Evolutionary conservation across 2,113 vertebrate genomes (phyloP).

Genomic region (Raja brachyura): DNA sequence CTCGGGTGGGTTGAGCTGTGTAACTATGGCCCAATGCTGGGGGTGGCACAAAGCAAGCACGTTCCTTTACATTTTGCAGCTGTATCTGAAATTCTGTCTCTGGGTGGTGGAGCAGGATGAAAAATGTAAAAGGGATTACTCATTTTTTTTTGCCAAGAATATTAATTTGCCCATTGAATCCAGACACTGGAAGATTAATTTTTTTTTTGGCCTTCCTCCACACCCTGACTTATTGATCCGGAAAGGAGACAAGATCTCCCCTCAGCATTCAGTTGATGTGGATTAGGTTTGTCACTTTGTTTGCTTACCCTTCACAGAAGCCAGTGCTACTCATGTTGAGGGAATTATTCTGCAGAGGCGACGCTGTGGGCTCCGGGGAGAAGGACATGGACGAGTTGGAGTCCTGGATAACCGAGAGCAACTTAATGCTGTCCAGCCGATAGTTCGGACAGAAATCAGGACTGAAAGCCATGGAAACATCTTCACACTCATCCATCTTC

Average conservation of each 20-base stretch:
- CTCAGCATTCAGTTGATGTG: not conserved
- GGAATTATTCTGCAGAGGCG: constrained; percentile 45
- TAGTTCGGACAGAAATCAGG: constrained; percentile 43
- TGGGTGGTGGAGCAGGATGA: not conserved
- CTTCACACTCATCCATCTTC: constrained; percentile 8
- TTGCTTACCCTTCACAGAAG: constrained; percentile 51
- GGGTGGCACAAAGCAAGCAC: not conserved
- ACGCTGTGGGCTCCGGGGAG: constrained; percentile 44
- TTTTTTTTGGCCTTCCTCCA: not conserved
- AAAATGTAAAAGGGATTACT: not conserved
- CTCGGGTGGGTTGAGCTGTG: not conserved
- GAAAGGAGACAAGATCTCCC: not conserved
- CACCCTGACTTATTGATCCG: not conserved
- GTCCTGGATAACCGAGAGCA: constrained; percentile 47
- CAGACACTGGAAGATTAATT: not conserved
- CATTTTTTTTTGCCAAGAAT: not conserved
- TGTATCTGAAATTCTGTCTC: not conserved
- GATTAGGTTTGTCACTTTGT: not conserved
- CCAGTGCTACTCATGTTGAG: constrained; percentile 48
- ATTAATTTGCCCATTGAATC: not conserved
- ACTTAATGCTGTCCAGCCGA: constrained; percentile 44
- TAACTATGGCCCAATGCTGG: not conserved
- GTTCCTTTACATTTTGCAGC: not conserved
- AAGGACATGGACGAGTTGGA: constrained; percentile 45
- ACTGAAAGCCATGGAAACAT: not conserved